Conservation (phyloP, 2,797 vertebrate genomes). For the Sebastes minor region DNA sequence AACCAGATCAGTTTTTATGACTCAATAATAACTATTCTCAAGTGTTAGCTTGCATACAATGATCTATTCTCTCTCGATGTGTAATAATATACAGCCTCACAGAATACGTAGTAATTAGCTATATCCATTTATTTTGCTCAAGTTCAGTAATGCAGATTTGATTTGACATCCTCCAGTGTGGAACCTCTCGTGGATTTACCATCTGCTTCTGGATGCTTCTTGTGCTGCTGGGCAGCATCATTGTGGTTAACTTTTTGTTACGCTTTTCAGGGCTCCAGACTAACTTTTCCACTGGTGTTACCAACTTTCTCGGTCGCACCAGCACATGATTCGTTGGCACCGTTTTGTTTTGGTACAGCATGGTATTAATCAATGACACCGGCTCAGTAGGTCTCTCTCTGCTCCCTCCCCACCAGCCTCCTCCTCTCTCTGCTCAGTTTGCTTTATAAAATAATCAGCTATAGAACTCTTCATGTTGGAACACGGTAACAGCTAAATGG, state of each 20-base stretch:
- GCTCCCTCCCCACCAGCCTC: too few relatives aligned
- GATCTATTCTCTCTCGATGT: not conserved
- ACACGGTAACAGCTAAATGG: not conserved
- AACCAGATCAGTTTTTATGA: constrained; percentile 46
- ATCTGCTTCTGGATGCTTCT: not conserved
- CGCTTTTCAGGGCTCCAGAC: too few relatives aligned
- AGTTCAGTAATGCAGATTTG: not conserved
- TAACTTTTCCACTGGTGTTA: too few relatives aligned
- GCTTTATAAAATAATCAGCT: not conserved
- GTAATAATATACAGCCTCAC: not conserved
- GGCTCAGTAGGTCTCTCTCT: too few relatives aligned
- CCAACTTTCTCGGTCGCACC: too few relatives aligned
- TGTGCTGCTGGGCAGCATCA: not conserved
- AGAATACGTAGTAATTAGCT: not conserved
- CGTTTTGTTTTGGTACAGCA: too few relatives aligned
- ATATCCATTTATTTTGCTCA: not conserved
- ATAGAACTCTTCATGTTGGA: not conserved
- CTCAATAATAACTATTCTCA: constrained; percentile 40
- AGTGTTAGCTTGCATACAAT: constrained; percentile 1
- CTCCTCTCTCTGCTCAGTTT: not conserved
- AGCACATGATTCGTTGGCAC: accelerated
- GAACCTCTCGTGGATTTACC: not conserved
- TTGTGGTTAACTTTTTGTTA: not conserved
- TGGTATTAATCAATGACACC: too few relatives aligned
- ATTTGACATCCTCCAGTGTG: not conserved